phyloP scores from a whole-genome alignment of 2,888 invertebrate species.

The Lacanobia wlatinum region DNA sequence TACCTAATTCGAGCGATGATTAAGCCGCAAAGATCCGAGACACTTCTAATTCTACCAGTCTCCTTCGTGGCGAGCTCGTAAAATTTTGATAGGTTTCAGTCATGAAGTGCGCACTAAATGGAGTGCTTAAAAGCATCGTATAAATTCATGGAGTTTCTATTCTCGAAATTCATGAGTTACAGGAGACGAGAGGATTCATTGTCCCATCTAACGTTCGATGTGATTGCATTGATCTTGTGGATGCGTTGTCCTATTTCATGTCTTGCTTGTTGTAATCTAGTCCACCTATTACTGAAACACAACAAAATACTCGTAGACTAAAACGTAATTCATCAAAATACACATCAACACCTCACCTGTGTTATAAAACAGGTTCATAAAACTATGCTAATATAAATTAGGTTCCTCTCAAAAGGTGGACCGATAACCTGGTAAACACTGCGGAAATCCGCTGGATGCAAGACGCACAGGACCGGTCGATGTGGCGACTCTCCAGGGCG shows the following conservation, averaged over 20 bases:
- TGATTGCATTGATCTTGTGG: slow-evolving; percentile 23
- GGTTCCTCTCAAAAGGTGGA: too few species aligned
- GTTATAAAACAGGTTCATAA: neutral
- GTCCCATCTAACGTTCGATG: neutral
- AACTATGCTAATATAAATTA: too few species aligned
- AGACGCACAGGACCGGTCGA: too few species aligned
- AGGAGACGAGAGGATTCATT: neutral
- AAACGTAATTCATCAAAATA: too few species aligned
- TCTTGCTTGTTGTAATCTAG: neutral
- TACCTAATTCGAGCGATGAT: slow-evolving; percentile 46
- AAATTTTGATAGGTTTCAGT: slow-evolving; percentile 59
- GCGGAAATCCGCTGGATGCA: too few species aligned
- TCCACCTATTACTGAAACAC: neutral
- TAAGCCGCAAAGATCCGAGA: slow-evolving; percentile 57
- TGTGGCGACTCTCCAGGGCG: too few species aligned
- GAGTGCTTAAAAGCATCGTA: slow-evolving; percentile 34
- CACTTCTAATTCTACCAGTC: slow-evolving; percentile 58
- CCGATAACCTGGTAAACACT: too few species aligned
- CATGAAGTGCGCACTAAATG: slow-evolving; percentile 46
- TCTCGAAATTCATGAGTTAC: slow-evolving; percentile 5
- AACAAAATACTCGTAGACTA: neutral
- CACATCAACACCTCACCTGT: neutral
- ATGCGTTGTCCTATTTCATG: neutral
- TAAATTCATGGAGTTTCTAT: slow-evolving; percentile 12
- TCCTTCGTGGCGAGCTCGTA: slow-evolving; percentile 63